Conservation (phyloP, 1,140 invertebrate genomes). For the Ladona fulva region DNA sequence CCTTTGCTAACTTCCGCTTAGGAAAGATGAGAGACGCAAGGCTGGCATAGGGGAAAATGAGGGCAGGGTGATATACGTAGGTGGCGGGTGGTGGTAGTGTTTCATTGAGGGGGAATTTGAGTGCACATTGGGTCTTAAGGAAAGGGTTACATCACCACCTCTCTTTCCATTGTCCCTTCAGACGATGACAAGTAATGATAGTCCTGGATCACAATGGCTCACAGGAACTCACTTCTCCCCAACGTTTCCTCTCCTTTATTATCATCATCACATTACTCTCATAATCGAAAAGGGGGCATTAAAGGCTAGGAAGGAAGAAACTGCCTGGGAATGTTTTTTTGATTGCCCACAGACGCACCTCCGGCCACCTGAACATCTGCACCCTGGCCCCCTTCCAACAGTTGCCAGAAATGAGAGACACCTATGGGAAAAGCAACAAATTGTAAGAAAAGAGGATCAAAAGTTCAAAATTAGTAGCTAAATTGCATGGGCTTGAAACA, state of each 20-base stretch:
- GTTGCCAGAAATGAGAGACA: background rate
- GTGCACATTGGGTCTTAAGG: no score
- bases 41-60: background rate
- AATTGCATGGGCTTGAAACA: no score
- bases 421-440: background rate
- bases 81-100: background rate
- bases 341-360: background rate
- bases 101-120: no score
- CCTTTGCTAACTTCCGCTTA: background rate
- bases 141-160: no score
- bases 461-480: no score
- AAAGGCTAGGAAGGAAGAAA: background rate
- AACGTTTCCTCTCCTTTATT: background rate
- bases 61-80: background rate
- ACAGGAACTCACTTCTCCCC: background rate
- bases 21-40: background rate
- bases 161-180: no score
- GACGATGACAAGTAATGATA: no score
- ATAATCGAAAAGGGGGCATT: background rate
- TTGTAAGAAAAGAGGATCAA: no score
- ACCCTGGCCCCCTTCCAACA: background rate
- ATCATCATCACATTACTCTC: background rate
- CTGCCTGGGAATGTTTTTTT: conserved; percentile 4
- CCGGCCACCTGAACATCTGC: background rate
- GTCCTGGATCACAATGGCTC: no score